A percentile compares a stretch with the other conserved stretches of the same genome.
These are phyloP conservation scores for Popillia japonica DNA, from an alignment of 1,140 invertebrate species.

Conservation along the genomic window DNA sequence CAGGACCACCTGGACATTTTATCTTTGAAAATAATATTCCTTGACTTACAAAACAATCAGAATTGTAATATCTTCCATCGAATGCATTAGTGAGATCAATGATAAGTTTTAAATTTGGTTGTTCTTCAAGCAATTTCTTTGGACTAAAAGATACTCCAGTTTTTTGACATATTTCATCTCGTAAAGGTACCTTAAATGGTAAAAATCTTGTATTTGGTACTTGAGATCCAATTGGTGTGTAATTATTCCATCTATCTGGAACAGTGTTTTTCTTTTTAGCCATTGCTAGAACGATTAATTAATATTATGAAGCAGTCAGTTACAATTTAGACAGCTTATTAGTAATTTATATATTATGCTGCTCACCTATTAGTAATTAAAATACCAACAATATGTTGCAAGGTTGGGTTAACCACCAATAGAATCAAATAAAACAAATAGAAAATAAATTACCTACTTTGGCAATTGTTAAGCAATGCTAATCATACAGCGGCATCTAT, in stretches of 20 bases:
- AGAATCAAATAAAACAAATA: too few species aligned
- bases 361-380: background rate
- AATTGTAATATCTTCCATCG: background rate
- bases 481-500: too few species aligned
- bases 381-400: background rate
- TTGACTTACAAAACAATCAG: background rate
- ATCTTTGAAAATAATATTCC: background rate
- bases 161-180: background rate
- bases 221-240: background rate
- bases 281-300: background rate
- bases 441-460: too few species aligned
- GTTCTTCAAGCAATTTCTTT: background rate
- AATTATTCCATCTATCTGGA: slow-evolving; percentile 16
- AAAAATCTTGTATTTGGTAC: slow-evolving; percentile 24
- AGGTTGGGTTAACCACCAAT: too few species aligned
- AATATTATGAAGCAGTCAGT: background rate
- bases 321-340: too few species aligned
- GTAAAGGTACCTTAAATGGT: slow-evolving; percentile 31
- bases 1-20: slow-evolving; percentile 13
- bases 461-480: too few species aligned
- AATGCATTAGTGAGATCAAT: slow-evolving; percentile 11
- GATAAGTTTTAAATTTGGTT: slow-evolving; percentile 17
- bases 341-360: too few species aligned
- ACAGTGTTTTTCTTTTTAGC: background rate
- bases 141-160: slow-evolving; percentile 4